These are phyloP conservation scores for Oreochromis grahami DNA, from an alignment of 2,797 vertebrate genomes.

Conservation along the genomic window DNA sequence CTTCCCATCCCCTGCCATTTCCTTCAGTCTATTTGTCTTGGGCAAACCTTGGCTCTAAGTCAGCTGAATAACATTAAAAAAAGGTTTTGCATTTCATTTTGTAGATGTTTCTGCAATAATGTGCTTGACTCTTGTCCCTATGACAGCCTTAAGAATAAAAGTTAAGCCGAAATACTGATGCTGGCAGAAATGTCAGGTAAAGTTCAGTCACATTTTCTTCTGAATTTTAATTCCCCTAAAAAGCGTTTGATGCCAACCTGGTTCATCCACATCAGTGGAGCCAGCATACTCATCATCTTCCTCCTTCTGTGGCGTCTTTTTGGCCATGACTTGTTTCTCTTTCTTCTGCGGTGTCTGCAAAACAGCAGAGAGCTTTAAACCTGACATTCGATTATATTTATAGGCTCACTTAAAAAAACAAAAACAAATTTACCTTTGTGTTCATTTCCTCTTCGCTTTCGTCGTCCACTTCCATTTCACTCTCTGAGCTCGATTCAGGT, in stretches of 20 bases:
- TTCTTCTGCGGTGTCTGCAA: constrained; percentile 52
- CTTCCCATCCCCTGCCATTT: not conserved
- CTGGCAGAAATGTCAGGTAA: not conserved
- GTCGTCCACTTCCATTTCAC: constrained; percentile 74
- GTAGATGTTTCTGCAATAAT: not conserved
- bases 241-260: constrained; percentile 51
- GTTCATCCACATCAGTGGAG: constrained; percentile 82
- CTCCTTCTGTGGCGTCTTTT: constrained; percentile 36
- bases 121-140: not conserved
- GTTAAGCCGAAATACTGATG: not conserved
- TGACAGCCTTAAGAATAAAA: not conserved
- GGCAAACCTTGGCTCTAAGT: not conserved
- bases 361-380: not conserved
- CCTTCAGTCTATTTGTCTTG: not conserved
- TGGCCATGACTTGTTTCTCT: constrained; percentile 42
- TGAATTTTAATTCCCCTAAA: not conserved
- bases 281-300: constrained; percentile 74
- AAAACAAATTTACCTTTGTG: constrained; percentile 35
- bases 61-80: not conserved
- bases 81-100: not conserved
- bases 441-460: constrained; percentile 65
- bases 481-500: constrained; percentile 79
- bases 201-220: not conserved
- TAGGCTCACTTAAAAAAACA: not conserved
- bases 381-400: not conserved